Evolutionary conservation across 2,888 invertebrate species (phyloP), one percentile per base, ranked within the genome.

Genomic region (Drosophila tanythrix): DNA sequence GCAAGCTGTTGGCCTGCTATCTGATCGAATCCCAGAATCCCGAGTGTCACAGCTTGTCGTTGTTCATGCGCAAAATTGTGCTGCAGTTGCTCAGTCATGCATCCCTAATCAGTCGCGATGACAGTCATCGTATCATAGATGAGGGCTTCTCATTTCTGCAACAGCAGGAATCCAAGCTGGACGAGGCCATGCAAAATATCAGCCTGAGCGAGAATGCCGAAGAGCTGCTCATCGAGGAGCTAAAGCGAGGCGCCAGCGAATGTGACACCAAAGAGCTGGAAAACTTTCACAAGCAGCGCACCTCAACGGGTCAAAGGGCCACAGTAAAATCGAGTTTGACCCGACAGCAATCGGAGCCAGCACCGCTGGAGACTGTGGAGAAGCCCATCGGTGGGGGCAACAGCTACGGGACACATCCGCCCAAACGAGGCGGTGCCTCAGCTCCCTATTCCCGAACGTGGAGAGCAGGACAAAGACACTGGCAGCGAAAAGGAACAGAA

Each of bases 1-100:
- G 97, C 60, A 94, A 97, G 59, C 93, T 99, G 29, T 93, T 99
- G 59, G 98, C 98, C 0, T 95, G 97, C 90, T 98, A 99, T 91
- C 97, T 98, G 91, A 94, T 98, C 60, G 97, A 97, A 94, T 96
- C 97, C 1, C 96, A 97, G 89, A 96, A 97, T 88, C 97, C 97
- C 57, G 96, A 96, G 90, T 97, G 97, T 60, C 95, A 98, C 53
- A 97, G 97, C 1, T 95, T 98, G 1, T 96, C 97, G 51, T 96
- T 96, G 88, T 99, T 99, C 92, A 96, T 99, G 40, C 94, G 96
- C 13, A 96, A 96, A 18, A 92, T 98, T 31, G 97, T 97, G 3
- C 95, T 97, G 85, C 98, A 99, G 94, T 94, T 99, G 64, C 94
- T 97, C 13, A 95, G 95, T 76, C 96, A 97, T 90, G 96, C 96